These are phyloP conservation scores for Arctopsyche grandis DNA, from an alignment of 1,140 invertebrate genomes.

Conservation along the genomic window DNA sequence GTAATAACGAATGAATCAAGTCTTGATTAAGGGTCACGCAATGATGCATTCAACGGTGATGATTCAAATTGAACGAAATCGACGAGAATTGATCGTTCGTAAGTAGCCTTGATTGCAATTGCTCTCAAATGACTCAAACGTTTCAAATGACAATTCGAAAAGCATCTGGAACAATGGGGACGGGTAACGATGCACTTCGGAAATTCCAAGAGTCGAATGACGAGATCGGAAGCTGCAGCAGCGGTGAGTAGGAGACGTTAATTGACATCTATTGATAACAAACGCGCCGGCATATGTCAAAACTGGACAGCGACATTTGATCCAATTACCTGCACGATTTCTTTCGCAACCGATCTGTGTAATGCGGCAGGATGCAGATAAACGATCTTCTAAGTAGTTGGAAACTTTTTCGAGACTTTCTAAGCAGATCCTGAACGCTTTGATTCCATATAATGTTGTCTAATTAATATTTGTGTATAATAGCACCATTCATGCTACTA, in stretches of 20 bases:
- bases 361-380: too few relatives aligned
- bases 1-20: slow-evolving; percentile 13
- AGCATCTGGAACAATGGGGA: too few relatives aligned
- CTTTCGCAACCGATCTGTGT: slow-evolving; percentile 7
- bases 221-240: slow-evolving; percentile 49
- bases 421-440: too few relatives aligned
- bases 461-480: too few relatives aligned
- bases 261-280: slow-evolving; percentile 53
- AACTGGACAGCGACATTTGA: slow-evolving; percentile 13
- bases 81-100: not conserved
- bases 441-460: too few relatives aligned
- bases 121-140: too few relatives aligned
- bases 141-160: too few relatives aligned
- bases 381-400: too few relatives aligned
- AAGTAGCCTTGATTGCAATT: not conserved
- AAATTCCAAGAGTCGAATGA: not conserved
- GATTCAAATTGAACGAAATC: not conserved
- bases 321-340: slow-evolving; percentile 29
- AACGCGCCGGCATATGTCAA: slow-evolving; percentile 45
- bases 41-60: not conserved
- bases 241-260: slow-evolving; percentile 45
- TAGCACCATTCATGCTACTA: too few relatives aligned
- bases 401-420: too few relatives aligned
- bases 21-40: slow-evolving; percentile 5
- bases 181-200: too few relatives aligned